Evolutionary conservation across 2,113 vertebrate species (phyloP).

Genomic region (Carassius auratus): DNA sequence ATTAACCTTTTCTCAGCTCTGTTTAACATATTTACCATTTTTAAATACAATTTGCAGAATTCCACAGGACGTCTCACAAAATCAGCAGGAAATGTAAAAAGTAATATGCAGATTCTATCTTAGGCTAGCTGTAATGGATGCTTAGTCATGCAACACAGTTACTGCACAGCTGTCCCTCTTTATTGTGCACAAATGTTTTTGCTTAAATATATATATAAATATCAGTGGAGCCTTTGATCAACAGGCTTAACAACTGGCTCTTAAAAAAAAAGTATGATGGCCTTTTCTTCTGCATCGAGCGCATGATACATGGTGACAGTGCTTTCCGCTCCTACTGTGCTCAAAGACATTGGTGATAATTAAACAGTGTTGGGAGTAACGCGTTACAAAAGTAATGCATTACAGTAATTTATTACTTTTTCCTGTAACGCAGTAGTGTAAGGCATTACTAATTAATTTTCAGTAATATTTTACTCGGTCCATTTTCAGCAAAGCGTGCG

Average conservation of each 20-base stretch:
- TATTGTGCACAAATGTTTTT: conserved; percentile 25
- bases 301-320: conserved; percentile 15
- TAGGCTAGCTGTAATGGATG: background rate
- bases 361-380: too few relatives aligned
- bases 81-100: background rate
- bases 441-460: too few relatives aligned
- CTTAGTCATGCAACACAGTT: conserved; percentile 10
- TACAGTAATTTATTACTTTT: too few relatives aligned
- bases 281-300: conserved; percentile 9
- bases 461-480: too few relatives aligned
- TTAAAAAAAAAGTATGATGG: conserved; percentile 20
- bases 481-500: too few relatives aligned
- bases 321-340: conserved; percentile 5
- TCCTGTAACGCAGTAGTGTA: too few relatives aligned
- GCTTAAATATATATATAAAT: conserved; percentile 3
- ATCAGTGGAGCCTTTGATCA: conserved; percentile 28
- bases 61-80: background rate
- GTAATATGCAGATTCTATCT: background rate
- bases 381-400: too few relatives aligned
- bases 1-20: too few relatives aligned
- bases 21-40: background rate
- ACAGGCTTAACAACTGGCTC: conserved; percentile 6
- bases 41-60: background rate
- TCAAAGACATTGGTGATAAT: conserved; percentile 8
- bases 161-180: conserved; percentile 4